phyloP scores from a whole-genome alignment of 2,113 vertebrate genomes.

The Speoplatyrhinus poulsoni region DNA sequence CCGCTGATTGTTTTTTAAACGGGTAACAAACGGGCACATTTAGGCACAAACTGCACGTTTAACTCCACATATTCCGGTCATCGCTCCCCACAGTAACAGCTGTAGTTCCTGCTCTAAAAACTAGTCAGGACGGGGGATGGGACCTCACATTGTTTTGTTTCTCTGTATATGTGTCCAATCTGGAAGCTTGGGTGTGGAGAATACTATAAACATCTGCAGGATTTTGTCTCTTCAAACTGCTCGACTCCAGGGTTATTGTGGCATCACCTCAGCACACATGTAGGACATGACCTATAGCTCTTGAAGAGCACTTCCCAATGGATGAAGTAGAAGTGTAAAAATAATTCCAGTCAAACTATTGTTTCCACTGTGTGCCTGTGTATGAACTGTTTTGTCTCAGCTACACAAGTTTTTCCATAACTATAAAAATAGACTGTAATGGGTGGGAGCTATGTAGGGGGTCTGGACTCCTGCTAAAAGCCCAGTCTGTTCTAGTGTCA shows the following conservation, averaged over 20 bases:
- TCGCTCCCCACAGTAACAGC: slow-evolving; percentile 32
- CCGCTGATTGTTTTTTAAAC: too few species aligned
- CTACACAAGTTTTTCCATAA: background rate
- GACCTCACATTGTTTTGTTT: slow-evolving; percentile 15
- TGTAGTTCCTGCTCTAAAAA: slow-evolving; percentile 25
- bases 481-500: background rate
- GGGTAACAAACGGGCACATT: too few species aligned
- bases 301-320: background rate
- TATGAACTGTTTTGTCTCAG: background rate
- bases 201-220: too few species aligned
- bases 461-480: background rate
- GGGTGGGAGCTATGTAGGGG: background rate
- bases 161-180: background rate
- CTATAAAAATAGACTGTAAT: background rate
- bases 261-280: background rate
- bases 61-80: background rate
- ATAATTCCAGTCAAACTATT: background rate
- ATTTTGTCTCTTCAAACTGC: background rate
- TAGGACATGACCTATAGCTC: slow-evolving; percentile 14
- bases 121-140: slow-evolving; percentile 5
- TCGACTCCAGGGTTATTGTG: background rate
- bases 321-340: background rate
- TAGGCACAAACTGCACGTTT: too few species aligned
- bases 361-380: background rate
- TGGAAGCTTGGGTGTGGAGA: background rate